Evolutionary conservation across 2,888 invertebrate genomes (phyloP).

Genomic region (Lepidocyrtinus sp.): DNA sequence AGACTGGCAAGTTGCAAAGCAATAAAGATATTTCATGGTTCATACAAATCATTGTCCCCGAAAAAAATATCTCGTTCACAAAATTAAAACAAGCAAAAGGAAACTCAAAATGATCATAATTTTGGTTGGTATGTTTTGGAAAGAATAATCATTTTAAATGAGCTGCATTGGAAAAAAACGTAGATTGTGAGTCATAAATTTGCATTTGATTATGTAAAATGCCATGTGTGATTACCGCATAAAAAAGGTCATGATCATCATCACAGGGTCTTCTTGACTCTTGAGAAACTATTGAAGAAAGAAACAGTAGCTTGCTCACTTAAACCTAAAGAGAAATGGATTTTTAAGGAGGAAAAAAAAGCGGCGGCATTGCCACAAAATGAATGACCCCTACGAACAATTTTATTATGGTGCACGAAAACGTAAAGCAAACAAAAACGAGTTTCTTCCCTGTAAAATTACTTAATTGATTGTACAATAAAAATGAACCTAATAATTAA

Average conservation of each 20-base stretch:
- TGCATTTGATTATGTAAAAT: constrained; percentile 5
- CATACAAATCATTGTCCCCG: neutral
- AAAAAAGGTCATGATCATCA: constrained; percentile 11
- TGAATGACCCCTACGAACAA: constrained; percentile 1
- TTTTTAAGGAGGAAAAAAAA: neutral
- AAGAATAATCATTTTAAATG: too few relatives aligned
- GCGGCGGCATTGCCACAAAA: neutral
- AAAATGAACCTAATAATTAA: neutral
- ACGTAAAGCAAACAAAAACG: neutral
- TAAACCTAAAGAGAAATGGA: neutral
- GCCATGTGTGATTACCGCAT: constrained; percentile 6
- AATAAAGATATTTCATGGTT: too few relatives aligned
- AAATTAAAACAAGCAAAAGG: constrained; percentile 6
- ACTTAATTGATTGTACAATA: neutral
- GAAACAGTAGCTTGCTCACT: constrained; percentile 11
- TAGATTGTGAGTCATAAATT: constrained; percentile 7
- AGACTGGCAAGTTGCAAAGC: too few relatives aligned
- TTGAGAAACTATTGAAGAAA: too few relatives aligned
- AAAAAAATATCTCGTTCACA: too few relatives aligned
- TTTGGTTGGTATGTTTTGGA: neutral
- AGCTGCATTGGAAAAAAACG: neutral
- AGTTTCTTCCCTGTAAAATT: neutral
- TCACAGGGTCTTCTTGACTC: neutral
- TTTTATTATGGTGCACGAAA: neutral
- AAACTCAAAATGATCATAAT: constrained; percentile 2